A percentile compares a stretch with the other conserved stretches of the same genome.
Conservation (phyloP, 2,888 invertebrate genomes). For the Amphipyra tragopoginis region DNA sequence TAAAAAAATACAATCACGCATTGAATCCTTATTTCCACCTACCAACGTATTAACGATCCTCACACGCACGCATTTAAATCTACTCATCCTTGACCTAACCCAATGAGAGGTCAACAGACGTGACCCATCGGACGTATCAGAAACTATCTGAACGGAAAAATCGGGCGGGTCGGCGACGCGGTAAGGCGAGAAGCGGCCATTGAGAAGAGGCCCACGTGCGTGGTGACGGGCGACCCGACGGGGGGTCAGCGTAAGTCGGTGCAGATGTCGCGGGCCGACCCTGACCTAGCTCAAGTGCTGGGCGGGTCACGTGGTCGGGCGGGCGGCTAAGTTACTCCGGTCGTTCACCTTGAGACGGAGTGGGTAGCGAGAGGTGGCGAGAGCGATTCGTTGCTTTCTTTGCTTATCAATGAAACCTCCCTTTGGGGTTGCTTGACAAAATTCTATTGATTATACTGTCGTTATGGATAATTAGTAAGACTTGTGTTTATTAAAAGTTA, state of each 20-base stretch:
- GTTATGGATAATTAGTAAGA: constrained; percentile 9
- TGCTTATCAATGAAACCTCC: constrained; percentile 58
- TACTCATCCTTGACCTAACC: constrained; percentile 78
- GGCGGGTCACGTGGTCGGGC: constrained; percentile 86
- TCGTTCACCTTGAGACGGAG: constrained; percentile 87
- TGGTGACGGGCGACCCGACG: constrained; percentile 37
- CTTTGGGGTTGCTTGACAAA: constrained; percentile 24
- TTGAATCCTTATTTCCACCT: not conserved
- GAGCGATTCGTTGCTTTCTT: constrained; percentile 54
- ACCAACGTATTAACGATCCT: constrained; percentile 21
- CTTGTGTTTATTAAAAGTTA: constrained; percentile 8
- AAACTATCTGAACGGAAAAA: constrained; percentile 88
- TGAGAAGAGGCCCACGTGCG: constrained; percentile 58
- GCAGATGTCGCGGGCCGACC: constrained; percentile 80
- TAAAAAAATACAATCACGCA: constrained; percentile 7
- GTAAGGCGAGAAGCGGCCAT: constrained; percentile 71
- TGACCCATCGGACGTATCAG: constrained; percentile 75
- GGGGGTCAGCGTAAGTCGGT: constrained; percentile 72
- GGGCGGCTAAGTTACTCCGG: constrained; percentile 81
- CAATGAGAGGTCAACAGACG: constrained; percentile 77
- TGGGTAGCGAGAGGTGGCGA: constrained; percentile 71
- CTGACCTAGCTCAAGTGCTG: constrained; percentile 88
- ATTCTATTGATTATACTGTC: constrained; percentile 8
- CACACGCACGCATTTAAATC: constrained; percentile 53
- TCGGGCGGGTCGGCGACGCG: constrained; percentile 73